phyloP scores from a whole-genome alignment of 2,888 invertebrate species.

The Brachyptera risi region DNA sequence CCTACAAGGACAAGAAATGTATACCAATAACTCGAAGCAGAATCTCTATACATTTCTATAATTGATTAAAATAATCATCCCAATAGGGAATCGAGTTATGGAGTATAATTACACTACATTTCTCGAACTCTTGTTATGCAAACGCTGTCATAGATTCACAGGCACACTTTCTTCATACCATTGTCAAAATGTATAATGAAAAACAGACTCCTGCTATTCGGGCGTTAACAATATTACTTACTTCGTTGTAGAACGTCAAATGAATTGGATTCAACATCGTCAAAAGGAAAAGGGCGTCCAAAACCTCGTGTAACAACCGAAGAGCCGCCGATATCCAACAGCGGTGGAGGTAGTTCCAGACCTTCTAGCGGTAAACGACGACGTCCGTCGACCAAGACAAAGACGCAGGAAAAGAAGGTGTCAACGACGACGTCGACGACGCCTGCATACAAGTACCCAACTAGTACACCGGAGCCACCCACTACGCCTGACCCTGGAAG shows the following conservation, averaged over 20 bases:
- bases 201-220: background rate
- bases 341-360: slow-evolving; percentile 23
- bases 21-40: too few relatives aligned
- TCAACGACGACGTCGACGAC: slow-evolving; percentile 37
- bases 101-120: background rate
- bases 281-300: slow-evolving; percentile 15
- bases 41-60: too few relatives aligned
- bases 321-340: slow-evolving; percentile 31
- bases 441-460: slow-evolving; percentile 36
- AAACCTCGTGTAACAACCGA: slow-evolving; percentile 31
- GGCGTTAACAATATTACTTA: slow-evolving; percentile 8
- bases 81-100: too few relatives aligned
- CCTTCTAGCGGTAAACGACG: slow-evolving; percentile 35
- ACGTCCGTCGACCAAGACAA: slow-evolving; percentile 29
- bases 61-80: too few relatives aligned
- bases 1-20: too few relatives aligned
- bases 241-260: slow-evolving; percentile 28
- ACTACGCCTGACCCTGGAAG: slow-evolving; percentile 86
- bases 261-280: slow-evolving; percentile 26
- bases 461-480: slow-evolving; percentile 74
- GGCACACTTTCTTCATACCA: background rate
- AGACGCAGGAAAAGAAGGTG: slow-evolving; percentile 30
- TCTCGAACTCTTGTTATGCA: background rate
- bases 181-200: background rate
- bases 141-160: background rate